Conservation (phyloP, 2,888 invertebrate genomes). For the Cephalotes varians region DNA sequence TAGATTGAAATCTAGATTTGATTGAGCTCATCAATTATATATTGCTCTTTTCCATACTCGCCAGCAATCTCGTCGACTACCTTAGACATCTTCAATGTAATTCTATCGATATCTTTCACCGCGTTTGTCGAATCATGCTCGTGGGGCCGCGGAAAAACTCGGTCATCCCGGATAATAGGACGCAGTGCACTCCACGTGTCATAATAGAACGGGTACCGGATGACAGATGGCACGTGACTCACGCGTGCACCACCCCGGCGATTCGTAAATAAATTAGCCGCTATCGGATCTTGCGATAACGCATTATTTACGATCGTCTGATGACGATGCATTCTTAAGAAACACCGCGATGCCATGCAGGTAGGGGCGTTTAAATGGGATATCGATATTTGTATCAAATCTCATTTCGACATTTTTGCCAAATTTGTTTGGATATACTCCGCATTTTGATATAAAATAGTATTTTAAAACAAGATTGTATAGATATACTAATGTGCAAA, state of each 20-base stretch:
- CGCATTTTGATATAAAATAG: background rate
- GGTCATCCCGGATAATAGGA: constrained; percentile 66
- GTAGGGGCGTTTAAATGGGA: background rate
- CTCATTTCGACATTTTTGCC: background rate
- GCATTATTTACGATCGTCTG: constrained; percentile 80
- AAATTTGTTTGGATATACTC: background rate
- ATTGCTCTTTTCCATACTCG: background rate
- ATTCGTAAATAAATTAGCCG: constrained; percentile 85
- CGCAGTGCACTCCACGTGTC: constrained; percentile 70
- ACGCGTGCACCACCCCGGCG: constrained; percentile 69
- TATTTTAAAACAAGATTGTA: background rate
- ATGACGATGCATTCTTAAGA: constrained; percentile 78
- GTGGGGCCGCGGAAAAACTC: constrained; percentile 29
- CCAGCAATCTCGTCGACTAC: background rate
- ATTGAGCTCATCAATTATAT: background rate
- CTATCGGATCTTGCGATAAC: constrained; percentile 81
- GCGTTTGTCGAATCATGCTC: constrained; percentile 40
- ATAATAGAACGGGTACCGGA: constrained; percentile 76
- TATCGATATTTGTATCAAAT: constrained; percentile 12
- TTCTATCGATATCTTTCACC: constrained; percentile 12
- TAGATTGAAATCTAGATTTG: background rate
- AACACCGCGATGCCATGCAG: constrained; percentile 20
- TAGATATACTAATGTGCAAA: background rate
- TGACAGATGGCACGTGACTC: constrained; percentile 85
- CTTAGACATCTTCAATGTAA: background rate